Evolutionary conservation across 30 jellyfish, hydroid and myxozoan species (phyloP).

Genomic region (Nemopilema nomurai): DNA sequence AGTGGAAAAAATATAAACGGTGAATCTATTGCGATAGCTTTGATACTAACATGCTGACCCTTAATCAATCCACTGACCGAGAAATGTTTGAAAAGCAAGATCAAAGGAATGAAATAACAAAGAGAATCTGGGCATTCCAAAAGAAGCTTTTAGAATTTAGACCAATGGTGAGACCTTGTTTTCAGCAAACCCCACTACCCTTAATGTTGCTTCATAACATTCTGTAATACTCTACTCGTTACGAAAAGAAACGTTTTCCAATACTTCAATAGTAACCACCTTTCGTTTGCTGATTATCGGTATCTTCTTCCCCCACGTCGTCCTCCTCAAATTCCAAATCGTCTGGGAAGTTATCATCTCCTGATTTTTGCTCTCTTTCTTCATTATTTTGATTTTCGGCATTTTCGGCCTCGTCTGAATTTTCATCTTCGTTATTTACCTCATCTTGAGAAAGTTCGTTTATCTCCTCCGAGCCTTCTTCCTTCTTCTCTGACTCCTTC

Average conservation of each 20-base stretch:
- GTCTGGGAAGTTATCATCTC: constrained; percentile 52
- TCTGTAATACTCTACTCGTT: too few species aligned
- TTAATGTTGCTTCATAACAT: too few species aligned
- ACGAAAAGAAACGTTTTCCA: neutral
- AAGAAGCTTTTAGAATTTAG: too few species aligned
- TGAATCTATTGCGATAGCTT: too few species aligned
- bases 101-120: too few species aligned
- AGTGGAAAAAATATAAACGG: too few species aligned
- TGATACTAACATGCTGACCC: too few species aligned
- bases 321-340: constrained; percentile 57
- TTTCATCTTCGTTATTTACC: constrained; percentile 30
- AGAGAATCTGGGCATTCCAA: too few species aligned
- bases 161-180: too few species aligned
- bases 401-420: constrained; percentile 57
- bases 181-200: too few species aligned
- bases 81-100: too few species aligned
- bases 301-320: constrained; percentile 21
- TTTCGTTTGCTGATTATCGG: neutral
- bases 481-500: constrained; percentile 13
- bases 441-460: constrained; percentile 56
- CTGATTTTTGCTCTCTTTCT: constrained; percentile 19
- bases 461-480: constrained; percentile 20
- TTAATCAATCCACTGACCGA: too few species aligned
- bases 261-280: neutral
- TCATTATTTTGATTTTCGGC: constrained; percentile 33